Evolutionary conservation across 2,113 vertebrate genomes (phyloP), one percentile per base, ranked within the genome.

Genomic region (Zootoca vivipara): DNA sequence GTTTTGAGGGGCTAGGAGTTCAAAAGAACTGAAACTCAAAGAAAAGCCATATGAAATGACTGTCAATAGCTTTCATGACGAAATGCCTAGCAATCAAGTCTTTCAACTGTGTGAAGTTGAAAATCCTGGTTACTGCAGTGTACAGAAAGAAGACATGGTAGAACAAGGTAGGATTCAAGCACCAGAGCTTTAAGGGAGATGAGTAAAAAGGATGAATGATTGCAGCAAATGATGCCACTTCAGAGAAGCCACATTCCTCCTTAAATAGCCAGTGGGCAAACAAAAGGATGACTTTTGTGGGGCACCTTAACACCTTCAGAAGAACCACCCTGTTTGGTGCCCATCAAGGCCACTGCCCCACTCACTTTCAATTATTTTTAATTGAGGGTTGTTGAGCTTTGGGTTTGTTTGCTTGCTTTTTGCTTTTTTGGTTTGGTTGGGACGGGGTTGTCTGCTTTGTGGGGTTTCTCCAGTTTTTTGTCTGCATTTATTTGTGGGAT

Each of bases 11-110:
- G 26, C 58, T 69, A 67, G 56, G 28, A n/a, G 18, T 75, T 85
- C 58, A 86, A 74, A 89, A 80, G 58, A 75, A 82, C 20, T 70
- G 64, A 82, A 82, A 56, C 35, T 89, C 40, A 52, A 85, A 85
- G 82, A 42, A 84, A 89, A 86, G 16, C 18, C 83, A 74, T 28
- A 2, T 81, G 56, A 80, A 85, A 52, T 72, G 26, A 70, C 18
- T 38, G 56, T 77, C 70, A 67, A n/a, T 74, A 74, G 38, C 35
- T 85, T 89, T 74, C 70, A 85, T 24, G n/a, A 38, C 30, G 82
- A 78, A 85, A 89, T 74, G 7, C 69, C 24, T 80, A 52, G 28
- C 35, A 46, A 28, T 73, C 69, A 85, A 42, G n/a, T 28, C 46
- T 73, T 46, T 74, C 40, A 42, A 46, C 16, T 28, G 16, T 10